Evolutionary conservation across 2,888 invertebrate species (phyloP), one percentile per base, ranked within the genome.

Genomic region (Drosophila hamatofila): DNA sequence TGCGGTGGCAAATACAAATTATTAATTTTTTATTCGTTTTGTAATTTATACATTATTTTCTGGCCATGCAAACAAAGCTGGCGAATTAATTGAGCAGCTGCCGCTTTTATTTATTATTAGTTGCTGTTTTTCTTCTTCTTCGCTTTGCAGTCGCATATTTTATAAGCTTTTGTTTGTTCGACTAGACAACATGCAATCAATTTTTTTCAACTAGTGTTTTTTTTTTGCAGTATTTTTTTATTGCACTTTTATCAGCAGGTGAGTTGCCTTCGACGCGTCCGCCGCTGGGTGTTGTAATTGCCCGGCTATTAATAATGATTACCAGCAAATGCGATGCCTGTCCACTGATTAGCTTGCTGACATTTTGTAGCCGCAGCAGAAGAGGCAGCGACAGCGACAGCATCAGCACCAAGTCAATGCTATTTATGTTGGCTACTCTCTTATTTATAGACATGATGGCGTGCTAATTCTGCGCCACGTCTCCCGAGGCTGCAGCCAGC

Each of bases 241-340:
- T 65, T 62, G 65, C 69, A 54, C 54, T 68, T 78, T 75, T 75
- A 75, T 75, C 69, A 67, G 55, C 66, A 61, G 69, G 62, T 79
- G 80, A 75, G 46, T 67, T 48, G 64, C 71, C 79, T 74, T 77
- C 66, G 62, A 44, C 51, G 70, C 58, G 55, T 75, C 66, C 79
- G 79, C 44, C 25, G 57, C 39, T 56, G 60, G 80, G 61, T 80
- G 76, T 78, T 85, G 88, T 84, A 84, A 86, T 88, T 84, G 83
- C 63, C 66, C 51, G 72, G 70, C 84, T 84, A 84, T 88, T 84
- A 84, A 88, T 84, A 84, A 81, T 83, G 88, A 88, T 88, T 84
- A 81, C 72, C 86, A 70, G 68, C 81, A 65, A 77, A 68, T 75
- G 81, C 72, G 75, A 87, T 81, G 80, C 70, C 74, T 75, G 86